Conservation (phyloP, 2,888 invertebrate genomes). For the Chalcosyrphus nemorum region DNA sequence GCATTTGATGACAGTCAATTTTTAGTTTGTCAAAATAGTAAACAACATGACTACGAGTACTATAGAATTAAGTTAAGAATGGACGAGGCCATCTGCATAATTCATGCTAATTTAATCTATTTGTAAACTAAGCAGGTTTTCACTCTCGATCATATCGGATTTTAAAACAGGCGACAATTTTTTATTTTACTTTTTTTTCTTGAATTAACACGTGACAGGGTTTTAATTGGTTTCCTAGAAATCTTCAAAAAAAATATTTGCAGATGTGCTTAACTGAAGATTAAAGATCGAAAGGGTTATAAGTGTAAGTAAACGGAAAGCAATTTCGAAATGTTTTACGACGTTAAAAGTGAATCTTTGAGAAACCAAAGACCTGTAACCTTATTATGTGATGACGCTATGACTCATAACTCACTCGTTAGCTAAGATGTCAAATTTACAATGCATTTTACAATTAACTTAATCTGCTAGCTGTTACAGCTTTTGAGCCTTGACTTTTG, state of each 20-base stretch:
- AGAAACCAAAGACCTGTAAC: background rate
- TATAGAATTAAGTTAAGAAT: background rate
- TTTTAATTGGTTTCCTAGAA: background rate
- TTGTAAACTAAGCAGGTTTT: background rate
- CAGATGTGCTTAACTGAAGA: background rate
- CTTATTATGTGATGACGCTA: background rate
- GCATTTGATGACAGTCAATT: background rate
- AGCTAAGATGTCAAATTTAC: background rate
- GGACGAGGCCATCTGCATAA: background rate
- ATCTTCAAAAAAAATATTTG: background rate
- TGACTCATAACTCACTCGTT: background rate
- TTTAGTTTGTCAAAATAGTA: background rate
- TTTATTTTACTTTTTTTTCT: background rate
- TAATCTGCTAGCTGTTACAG: background rate
- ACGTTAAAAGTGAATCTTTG: background rate
- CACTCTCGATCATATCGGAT: background rate
- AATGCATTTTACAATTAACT: background rate
- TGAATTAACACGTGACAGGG: background rate
- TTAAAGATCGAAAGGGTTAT: background rate
- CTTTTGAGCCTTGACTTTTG: background rate
- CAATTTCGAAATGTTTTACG: background rate
- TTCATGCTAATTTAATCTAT: constrained; percentile 28
- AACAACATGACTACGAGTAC: background rate
- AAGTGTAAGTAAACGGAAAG: background rate
- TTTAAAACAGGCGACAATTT: background rate